These are phyloP conservation scores for Xylocampa areola DNA, from an alignment of 2,888 invertebrate genomes.

Conservation along the genomic window DNA sequence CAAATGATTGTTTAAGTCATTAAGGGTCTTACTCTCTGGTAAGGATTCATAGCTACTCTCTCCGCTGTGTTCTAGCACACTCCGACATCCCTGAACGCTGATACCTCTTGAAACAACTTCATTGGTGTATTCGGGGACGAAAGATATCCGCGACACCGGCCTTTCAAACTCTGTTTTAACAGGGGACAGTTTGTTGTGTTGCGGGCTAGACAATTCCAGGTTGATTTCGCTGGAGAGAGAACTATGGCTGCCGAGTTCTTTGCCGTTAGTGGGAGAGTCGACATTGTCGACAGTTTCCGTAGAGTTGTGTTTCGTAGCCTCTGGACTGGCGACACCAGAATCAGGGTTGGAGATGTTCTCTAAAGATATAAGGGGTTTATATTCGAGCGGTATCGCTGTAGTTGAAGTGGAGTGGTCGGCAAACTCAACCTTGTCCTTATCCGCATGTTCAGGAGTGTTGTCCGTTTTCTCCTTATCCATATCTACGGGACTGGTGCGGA, in stretches of 20 bases:
- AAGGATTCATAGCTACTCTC: constrained; percentile 79
- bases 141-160: constrained; percentile 78
- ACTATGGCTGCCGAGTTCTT: constrained; percentile 83
- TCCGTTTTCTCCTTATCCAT: constrained; percentile 89
- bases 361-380: constrained; percentile 79
- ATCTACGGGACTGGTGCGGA: constrained; percentile 84
- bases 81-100: constrained; percentile 79
- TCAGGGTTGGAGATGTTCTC: constrained; percentile 86
- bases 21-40: constrained; percentile 70
- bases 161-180: constrained; percentile 78
- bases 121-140: constrained; percentile 81
- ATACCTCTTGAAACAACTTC: constrained; percentile 83
- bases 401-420: constrained; percentile 80
- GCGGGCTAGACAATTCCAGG: constrained; percentile 88
- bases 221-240: constrained; percentile 90
- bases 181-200: constrained; percentile 76
- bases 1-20: constrained; percentile 74
- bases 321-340: constrained; percentile 89
- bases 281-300: constrained; percentile 87
- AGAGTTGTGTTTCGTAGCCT: constrained; percentile 89
- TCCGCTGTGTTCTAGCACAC: constrained; percentile 78
- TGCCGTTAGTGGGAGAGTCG: constrained; percentile 82
- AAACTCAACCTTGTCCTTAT: constrained; percentile 89
- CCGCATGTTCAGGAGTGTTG: constrained; percentile 88
- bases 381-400: constrained; percentile 76